Percentiles rank a stretch among this genome's conserved stretches.
Conservation (phyloP, 53 echinoderm and acorn worm genomes). For the Mesocentrotus franciscanus region DNA sequence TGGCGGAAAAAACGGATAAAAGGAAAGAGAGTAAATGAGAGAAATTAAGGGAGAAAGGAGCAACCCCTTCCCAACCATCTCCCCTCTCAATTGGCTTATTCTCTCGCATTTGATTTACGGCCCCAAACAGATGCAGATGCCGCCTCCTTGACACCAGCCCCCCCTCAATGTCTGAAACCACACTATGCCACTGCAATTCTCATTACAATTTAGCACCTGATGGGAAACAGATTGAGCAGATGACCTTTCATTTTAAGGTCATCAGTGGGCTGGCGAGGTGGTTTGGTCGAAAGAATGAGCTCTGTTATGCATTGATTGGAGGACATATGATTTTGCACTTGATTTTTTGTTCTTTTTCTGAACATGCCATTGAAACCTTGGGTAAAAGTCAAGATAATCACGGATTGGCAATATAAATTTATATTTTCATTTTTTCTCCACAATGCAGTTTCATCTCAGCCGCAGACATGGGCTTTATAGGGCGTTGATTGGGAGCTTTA, state of each 20-base stretch:
- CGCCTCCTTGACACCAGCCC: no score
- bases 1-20: no score
- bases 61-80: no score
- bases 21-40: no score
- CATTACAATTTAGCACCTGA: constrained; percentile 27
- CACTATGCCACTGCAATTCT: neutral
- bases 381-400: neutral
- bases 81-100: no score
- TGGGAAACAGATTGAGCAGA: constrained; percentile 8
- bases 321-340: constrained; percentile 7
- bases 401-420: neutral
- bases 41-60: no score
- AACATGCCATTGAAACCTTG: neutral
- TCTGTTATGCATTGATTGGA: neutral
- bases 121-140: no score
- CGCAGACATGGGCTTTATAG: no score
- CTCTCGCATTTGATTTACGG: no score
- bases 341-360: neutral
- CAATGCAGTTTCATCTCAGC: neutral
- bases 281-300: neutral
- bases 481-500: no score
- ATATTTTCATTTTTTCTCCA: no score
- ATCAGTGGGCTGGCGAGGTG: constrained; percentile 1
- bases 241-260: constrained; percentile 1
- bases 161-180: no score